phyloP scores from a whole-genome alignment of 2,888 invertebrate species.

The Mamestra brassicae region DNA sequence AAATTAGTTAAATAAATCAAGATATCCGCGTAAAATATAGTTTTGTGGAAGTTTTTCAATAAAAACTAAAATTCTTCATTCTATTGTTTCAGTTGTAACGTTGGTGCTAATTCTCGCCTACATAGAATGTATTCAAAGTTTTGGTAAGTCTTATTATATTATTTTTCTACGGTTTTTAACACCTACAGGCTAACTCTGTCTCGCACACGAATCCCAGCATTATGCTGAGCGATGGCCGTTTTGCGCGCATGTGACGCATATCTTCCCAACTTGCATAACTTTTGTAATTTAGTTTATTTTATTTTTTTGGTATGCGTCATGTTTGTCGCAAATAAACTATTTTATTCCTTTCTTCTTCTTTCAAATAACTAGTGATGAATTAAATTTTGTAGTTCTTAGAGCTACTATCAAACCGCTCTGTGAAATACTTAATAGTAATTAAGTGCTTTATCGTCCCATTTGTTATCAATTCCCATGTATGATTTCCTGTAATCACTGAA shows the following conservation, averaged over 20 bases:
- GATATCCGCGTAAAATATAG: not conserved
- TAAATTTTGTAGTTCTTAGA: not conserved
- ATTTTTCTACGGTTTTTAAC: not conserved
- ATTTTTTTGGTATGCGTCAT: no score
- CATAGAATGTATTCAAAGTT: constrained; percentile 78
- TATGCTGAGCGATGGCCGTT: no score
- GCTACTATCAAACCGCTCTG: not conserved
- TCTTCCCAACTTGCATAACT: no score
- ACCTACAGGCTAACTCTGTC: no score
- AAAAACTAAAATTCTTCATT: not conserved
- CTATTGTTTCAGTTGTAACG: constrained; percentile 81
- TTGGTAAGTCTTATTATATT: constrained; percentile 80
- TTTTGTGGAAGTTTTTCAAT: constrained; percentile 59
- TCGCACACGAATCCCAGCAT: no score
- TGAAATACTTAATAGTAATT: not conserved
- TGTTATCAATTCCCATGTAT: constrained; percentile 9
- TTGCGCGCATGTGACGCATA: no score
- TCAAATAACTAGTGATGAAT: not conserved
- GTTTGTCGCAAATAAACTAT: no score
- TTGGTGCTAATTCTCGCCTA: constrained; percentile 83
- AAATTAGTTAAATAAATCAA: not conserved
- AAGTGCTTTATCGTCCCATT: not conserved
- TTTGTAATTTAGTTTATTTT: no score
- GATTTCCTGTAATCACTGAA: not conserved
- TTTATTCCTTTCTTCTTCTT: no score